A percentile compares a stretch with the other conserved stretches of the same genome.
phyloP scores from a whole-genome alignment of 1,140 invertebrate genomes.

The Pogonomyrmex barbatus region DNA sequence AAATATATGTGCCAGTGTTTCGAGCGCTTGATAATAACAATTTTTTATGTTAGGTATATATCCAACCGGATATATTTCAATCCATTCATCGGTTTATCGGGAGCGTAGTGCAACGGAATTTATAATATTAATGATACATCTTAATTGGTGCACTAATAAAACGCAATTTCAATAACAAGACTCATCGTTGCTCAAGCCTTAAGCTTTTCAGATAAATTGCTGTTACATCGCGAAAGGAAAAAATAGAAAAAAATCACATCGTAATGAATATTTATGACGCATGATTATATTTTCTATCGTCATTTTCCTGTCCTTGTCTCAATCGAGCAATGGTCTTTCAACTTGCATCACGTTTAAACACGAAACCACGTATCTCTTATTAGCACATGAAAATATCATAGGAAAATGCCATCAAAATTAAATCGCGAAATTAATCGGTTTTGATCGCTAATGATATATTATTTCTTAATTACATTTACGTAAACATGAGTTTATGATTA shows the following conservation, averaged over 20 bases:
- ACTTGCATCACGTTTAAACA: conserved; percentile 60
- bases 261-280: conserved; percentile 43
- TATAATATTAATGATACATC: conserved; percentile 46
- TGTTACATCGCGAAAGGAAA: conserved; percentile 8
- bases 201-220: conserved; percentile 15
- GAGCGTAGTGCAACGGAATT: conserved; percentile 12
- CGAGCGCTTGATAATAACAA: conserved; percentile 38
- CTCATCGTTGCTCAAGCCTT: conserved; percentile 23
- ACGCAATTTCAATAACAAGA: conserved; percentile 37
- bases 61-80: conserved; percentile 26
- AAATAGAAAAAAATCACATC: conserved; percentile 2
- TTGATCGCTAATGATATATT: not conserved
- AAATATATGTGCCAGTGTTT: conserved; percentile 2
- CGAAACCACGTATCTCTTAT: conserved; percentile 18
- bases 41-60: conserved; percentile 13
- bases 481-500: not conserved
- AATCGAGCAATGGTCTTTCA: conserved; percentile 64
- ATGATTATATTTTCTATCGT: conserved; percentile 57
- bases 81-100: conserved; percentile 33
- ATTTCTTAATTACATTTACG: not conserved
- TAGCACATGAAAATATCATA: conserved; percentile 22
- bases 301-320: conserved; percentile 46
- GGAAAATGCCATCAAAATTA: conserved; percentile 44
- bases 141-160: conserved; percentile 47
- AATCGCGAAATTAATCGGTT: conserved; percentile 11